Percentiles rank a stretch among this genome's conserved stretches.
Conservation (phyloP, 2,113 vertebrate genomes). For the Lucifuga dentata region DNA sequence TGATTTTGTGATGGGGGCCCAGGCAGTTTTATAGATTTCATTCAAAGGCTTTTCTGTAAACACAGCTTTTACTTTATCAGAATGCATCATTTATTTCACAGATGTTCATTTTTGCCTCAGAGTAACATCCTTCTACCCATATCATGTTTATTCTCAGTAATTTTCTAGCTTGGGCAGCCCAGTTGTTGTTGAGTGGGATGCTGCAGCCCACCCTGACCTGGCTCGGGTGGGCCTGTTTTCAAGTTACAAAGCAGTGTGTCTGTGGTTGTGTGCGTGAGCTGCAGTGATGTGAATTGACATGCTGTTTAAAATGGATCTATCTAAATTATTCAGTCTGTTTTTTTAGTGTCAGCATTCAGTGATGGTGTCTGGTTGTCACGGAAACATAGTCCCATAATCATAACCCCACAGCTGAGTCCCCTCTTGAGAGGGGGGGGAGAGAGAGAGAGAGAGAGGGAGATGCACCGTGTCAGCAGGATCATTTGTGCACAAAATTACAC, state of each 20-base stretch:
- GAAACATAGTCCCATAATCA: constrained; percentile 76
- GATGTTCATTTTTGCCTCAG: constrained; percentile 21
- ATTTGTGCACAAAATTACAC: constrained; percentile 50
- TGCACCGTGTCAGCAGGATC: constrained; percentile 22
- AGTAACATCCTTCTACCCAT: too few relatives aligned
- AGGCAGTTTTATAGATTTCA: not conserved
- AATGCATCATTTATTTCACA: constrained; percentile 15
- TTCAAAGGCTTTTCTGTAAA: not conserved
- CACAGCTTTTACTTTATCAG: not conserved
- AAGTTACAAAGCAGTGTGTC: constrained; percentile 67
- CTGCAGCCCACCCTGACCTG: constrained; percentile 10
- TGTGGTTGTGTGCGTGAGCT: constrained; percentile 30
- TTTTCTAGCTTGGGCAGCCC: constrained; percentile 14
- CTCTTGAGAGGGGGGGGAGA: constrained; percentile 20
- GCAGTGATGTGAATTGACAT: constrained; percentile 78
- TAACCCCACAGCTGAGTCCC: constrained; percentile 65
- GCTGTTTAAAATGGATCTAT: constrained; percentile 79
- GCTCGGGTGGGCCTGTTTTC: constrained; percentile 63
- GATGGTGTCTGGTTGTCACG: constrained; percentile 79
- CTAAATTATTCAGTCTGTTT: constrained; percentile 85
- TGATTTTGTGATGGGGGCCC: constrained; percentile 5
- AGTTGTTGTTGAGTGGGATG: constrained; percentile 33
- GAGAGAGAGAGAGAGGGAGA: constrained; percentile 20
- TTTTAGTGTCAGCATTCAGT: constrained; percentile 75
- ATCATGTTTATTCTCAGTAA: not conserved